Percentiles rank a stretch among this genome's conserved stretches.
phyloP scores from a whole-genome alignment of 2,888 invertebrate species.

The Dyspetes luteomarginatus region DNA sequence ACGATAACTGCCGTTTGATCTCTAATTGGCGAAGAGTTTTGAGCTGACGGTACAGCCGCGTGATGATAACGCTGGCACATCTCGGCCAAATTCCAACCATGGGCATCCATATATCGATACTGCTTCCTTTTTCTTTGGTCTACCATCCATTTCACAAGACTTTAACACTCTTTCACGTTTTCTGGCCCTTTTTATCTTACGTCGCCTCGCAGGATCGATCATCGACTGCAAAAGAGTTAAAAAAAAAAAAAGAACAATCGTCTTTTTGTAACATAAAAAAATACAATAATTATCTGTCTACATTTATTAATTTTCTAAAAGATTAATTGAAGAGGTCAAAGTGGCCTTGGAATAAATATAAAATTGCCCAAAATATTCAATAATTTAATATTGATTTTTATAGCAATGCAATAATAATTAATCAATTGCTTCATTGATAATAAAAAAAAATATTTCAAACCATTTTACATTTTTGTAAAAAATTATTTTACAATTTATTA shows the following conservation, averaged over 20 bases:
- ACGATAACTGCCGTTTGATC: conserved; percentile 78
- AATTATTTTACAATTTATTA: too few relatives aligned
- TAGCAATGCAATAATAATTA: too few relatives aligned
- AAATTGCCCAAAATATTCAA: too few relatives aligned
- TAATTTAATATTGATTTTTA: too few relatives aligned
- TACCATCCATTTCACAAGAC: conserved; percentile 82
- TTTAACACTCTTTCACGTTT: conserved; percentile 72
- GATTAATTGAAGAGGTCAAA: too few relatives aligned
- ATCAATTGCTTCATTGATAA: too few relatives aligned
- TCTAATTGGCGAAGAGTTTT: conserved; percentile 82
- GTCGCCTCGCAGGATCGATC: conserved; percentile 2
- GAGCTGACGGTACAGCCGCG: conserved; percentile 80
- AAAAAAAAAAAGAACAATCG: not conserved
- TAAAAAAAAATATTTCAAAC: not conserved
- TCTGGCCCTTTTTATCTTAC: conserved; percentile 39
- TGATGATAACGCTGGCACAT: conserved; percentile 84
- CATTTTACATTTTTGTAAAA: not conserved
- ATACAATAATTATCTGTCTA: too few relatives aligned
- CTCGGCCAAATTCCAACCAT: conserved; percentile 84
- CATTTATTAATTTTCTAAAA: too few relatives aligned
- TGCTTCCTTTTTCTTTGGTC: conserved; percentile 79
- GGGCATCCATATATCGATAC: conserved; percentile 83
- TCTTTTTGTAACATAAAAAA: too few relatives aligned
- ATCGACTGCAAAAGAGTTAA: conserved; percentile 32
- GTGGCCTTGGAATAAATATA: too few relatives aligned